These are phyloP conservation scores for Drosophila nigromelanica DNA, from an alignment of 1,140 invertebrate genomes.

Conservation along the genomic window DNA sequence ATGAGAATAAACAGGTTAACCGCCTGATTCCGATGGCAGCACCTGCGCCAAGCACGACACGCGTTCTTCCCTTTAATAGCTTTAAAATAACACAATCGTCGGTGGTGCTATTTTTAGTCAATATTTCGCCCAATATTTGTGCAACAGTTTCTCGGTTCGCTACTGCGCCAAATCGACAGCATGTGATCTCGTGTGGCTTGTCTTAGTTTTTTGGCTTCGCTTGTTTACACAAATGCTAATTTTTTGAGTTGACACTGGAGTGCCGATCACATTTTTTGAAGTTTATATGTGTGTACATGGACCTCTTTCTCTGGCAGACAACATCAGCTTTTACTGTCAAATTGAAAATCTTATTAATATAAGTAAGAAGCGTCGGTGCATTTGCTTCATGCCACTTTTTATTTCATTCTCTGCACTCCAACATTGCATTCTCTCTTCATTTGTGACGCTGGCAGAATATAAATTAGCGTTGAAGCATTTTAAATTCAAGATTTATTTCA, in stretches of 20 bases:
- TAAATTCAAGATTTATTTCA: slow-evolving; percentile 60
- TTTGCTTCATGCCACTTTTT: not conserved
- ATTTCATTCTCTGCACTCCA: not conserved
- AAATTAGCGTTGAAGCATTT: slow-evolving; percentile 61
- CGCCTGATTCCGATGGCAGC: slow-evolving; percentile 32
- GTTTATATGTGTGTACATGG: not conserved
- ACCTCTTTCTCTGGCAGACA: no score
- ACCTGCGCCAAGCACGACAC: slow-evolving; percentile 58
- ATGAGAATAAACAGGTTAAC: slow-evolving; percentile 30
- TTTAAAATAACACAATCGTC: slow-evolving; percentile 47
- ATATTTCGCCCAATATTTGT: slow-evolving; percentile 53
- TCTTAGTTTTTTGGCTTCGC: slow-evolving; percentile 37
- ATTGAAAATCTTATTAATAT: slow-evolving; percentile 45
- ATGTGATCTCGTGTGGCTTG: slow-evolving; percentile 54
- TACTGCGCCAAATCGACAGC: slow-evolving; percentile 38
- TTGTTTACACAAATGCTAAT: slow-evolving; percentile 63
- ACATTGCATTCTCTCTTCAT: slow-evolving; percentile 19
- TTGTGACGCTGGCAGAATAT: slow-evolving; percentile 55
- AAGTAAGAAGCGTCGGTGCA: not conserved
- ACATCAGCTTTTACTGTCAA: no score
- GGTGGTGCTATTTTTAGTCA: slow-evolving; percentile 49
- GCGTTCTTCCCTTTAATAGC: slow-evolving; percentile 38
- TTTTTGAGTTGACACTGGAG: slow-evolving; percentile 30
- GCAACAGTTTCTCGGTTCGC: slow-evolving; percentile 42
- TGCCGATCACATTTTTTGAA: not conserved